Conservation (phyloP, 1,140 invertebrate genomes). For the Euschistus heros region DNA sequence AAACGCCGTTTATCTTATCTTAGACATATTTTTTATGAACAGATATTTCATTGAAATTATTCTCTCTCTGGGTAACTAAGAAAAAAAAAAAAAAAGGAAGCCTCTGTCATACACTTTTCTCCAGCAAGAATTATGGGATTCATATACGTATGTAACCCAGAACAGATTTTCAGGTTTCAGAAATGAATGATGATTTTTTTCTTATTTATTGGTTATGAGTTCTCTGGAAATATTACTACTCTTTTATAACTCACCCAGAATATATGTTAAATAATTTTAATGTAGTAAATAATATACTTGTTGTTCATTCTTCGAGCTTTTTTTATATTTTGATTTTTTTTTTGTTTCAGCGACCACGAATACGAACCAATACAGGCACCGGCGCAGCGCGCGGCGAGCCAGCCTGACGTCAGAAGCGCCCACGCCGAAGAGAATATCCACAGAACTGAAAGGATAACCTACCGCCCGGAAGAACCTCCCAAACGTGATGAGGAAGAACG, state of each 20-base stretch:
- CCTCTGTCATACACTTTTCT: no score
- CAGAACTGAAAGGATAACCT: neutral
- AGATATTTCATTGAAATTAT: no score
- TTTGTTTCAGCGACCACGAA: conserved; percentile 64
- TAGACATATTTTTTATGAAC: no score
- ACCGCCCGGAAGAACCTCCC: conserved; percentile 27
- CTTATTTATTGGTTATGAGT: no score
- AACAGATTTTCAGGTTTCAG: no score
- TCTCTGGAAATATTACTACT: no score
- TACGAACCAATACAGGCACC: conserved; percentile 59
- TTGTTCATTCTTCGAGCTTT: neutral
- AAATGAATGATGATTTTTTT: no score
- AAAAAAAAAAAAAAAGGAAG: no score
- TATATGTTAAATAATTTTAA: neutral
- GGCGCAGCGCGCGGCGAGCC: conserved; percentile 28
- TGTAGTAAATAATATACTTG: neutral
- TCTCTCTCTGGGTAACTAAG: no score
- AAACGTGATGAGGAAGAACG: conserved; percentile 25
- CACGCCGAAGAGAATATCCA: neutral
- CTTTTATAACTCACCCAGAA: neutral
- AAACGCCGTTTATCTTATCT: no score
- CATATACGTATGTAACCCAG: no score
- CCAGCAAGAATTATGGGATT: no score
- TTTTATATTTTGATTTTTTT: conserved; percentile 18
- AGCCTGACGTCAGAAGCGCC: conserved; percentile 3